Evolutionary conservation across 1,140 invertebrate species (phyloP), one percentile per base, ranked within the genome.

Genomic region (Lasaia peninsularis): DNA sequence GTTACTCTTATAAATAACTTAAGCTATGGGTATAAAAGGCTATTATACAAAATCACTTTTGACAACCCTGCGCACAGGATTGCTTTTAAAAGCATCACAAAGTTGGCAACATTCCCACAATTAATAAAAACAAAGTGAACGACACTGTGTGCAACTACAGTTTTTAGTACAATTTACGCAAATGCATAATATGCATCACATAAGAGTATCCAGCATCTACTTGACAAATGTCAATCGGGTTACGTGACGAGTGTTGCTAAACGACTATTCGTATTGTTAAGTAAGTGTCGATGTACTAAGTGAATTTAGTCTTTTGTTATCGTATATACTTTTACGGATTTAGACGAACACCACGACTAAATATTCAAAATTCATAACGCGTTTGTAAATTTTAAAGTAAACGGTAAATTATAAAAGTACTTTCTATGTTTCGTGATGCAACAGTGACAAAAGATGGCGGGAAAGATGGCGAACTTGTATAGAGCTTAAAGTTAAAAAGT

Each of bases 111-210:
- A 18, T 48, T 48, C 40, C n/a, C 40, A 48, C 40, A 20, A 48
- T 48, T 48, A 48, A 48, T 16, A 48, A 48, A 48, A 21, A 48
- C 20, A 48, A 48, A 48, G 40, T 20, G 40, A 48, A 48, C 11
- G 18, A 48, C 10, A 8, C 35, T 18, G 4, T 48, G 16, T 48
- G 40, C 40, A 48, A 48, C 20, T 21, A n/a, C 11, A 21, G 40
- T 48, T 48, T 48, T 48, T 48, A 48, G 44, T 24, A 48, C 20
- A 24, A 48, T 48, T 48, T 48, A 48, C 44, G 44, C 44, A 48
- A 48, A 48, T 48, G 44, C 44, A 48, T 48, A 48, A 48, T 48
- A 48, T 48, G 44, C 44, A 48, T 48, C 44, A 48, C 44, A 48
- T 48, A 48, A 48, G 44, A 48, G 44, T 24, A 48, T 48, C 44